Conservation (phyloP, 2,113 vertebrate species). For the Leucosticte australis region DNA sequence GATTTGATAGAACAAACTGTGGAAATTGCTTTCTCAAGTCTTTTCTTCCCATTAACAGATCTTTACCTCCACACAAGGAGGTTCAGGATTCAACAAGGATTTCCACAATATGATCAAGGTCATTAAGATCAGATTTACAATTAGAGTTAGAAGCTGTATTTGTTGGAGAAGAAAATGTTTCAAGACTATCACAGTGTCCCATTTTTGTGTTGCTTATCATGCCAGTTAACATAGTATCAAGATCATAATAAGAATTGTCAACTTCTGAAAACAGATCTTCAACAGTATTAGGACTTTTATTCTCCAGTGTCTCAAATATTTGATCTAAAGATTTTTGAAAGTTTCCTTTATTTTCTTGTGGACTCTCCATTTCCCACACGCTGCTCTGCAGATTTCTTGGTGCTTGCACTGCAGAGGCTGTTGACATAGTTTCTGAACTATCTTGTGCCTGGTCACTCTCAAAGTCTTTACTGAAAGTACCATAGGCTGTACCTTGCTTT, state of each 20-base stretch:
- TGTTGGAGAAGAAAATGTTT: conserved; percentile 80
- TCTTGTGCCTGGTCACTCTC: conserved; percentile 27
- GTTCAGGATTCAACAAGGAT: conserved; percentile 95
- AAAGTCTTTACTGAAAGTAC: conserved; percentile 56
- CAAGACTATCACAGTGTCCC: conserved; percentile 86
- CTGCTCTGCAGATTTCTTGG: conserved; percentile 74
- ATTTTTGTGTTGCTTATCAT: conserved; percentile 87
- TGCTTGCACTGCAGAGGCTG: conserved; percentile 26
- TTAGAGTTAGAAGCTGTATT: conserved; percentile 77
- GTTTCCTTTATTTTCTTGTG: conserved; percentile 76
- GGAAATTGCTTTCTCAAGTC: conserved; percentile 12
- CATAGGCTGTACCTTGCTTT: conserved; percentile 69
- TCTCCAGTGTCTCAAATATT: conserved; percentile 94
- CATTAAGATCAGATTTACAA: conserved; percentile 93
- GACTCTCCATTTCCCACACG: conserved; percentile 81
- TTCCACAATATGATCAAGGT: conserved; percentile 97
- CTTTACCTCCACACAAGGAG: not conserved
- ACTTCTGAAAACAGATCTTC: conserved; percentile 94
- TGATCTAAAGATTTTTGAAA: conserved; percentile 87
- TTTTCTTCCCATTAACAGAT: not conserved
- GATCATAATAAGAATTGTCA: conserved; percentile 91
- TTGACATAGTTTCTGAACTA: conserved; percentile 35
- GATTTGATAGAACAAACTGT: conserved; percentile 39
- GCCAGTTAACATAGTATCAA: conserved; percentile 92
- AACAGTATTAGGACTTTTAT: conserved; percentile 80